Percentiles rank a stretch among this genome's conserved stretches.
Evolutionary conservation across 2,888 invertebrate species (phyloP).

Genomic region (Gasteruption jaculator): DNA sequence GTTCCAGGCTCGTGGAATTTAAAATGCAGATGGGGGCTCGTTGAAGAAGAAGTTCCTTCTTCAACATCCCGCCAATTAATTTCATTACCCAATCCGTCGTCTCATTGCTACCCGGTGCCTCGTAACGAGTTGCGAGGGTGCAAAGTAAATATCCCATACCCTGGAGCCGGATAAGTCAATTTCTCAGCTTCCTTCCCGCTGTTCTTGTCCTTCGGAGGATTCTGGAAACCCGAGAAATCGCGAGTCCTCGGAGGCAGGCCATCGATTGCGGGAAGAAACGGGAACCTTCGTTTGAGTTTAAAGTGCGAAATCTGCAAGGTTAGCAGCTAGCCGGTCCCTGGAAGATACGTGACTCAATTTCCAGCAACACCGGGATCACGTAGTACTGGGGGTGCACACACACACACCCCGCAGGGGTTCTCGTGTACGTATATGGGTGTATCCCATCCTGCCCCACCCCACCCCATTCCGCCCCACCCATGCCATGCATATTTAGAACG

Average conservation of each 20-base stretch:
- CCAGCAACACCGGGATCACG: not conserved
- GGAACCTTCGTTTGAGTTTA: too few species aligned
- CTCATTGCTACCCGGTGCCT: constrained; percentile 8
- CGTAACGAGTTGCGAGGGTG: constrained; percentile 14
- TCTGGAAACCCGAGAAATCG: too few species aligned
- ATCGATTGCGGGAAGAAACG: too few species aligned
- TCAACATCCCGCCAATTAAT: constrained; percentile 37
- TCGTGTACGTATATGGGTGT: too few species aligned
- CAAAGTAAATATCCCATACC: constrained; percentile 26
- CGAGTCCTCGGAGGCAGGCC: too few species aligned
- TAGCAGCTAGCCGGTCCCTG: too few species aligned
- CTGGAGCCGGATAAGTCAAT: constrained; percentile 33
- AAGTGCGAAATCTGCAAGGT: too few species aligned
- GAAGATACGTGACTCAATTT: constrained; percentile 25
- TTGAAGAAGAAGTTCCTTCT: constrained; percentile 28
- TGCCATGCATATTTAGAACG: constrained; percentile 21
- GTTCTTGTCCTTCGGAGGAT: too few species aligned
- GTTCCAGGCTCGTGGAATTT: constrained; percentile 23
- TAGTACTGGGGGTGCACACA: not conserved
- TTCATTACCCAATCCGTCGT: constrained; percentile 30
- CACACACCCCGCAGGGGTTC: too few species aligned
- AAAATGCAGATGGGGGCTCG: constrained; percentile 27
- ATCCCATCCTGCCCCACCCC: too few species aligned
- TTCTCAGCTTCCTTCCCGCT: constrained; percentile 15
- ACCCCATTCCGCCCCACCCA: too few species aligned